Conservation (phyloP, 2,888 invertebrate species). For the Brachylomia viminalis region DNA sequence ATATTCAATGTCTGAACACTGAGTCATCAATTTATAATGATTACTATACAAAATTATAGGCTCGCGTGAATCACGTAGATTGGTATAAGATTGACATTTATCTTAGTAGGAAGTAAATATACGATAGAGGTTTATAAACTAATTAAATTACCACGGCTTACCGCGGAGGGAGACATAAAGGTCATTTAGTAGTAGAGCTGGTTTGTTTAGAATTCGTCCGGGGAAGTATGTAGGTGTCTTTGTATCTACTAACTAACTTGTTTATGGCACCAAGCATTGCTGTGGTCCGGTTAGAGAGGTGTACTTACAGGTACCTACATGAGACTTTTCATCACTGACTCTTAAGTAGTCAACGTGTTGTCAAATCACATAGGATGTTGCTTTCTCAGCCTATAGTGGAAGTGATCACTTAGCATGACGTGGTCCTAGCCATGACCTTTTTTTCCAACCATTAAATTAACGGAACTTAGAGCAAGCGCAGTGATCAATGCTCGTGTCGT, state of each 20-base stretch:
- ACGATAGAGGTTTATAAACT: not conserved
- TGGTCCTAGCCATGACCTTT: too few species aligned
- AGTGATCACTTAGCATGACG: too few species aligned
- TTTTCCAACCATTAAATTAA: too few species aligned
- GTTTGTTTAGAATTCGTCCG: not conserved
- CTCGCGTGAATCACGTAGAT: conserved; percentile 30
- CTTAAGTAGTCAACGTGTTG: too few species aligned
- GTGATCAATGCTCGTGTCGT: too few species aligned
- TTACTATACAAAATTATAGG: conserved; percentile 2
- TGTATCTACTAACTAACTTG: not conserved
- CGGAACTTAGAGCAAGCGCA: too few species aligned
- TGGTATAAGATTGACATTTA: conserved; percentile 15
- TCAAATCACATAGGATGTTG: too few species aligned
- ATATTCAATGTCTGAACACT: not conserved
- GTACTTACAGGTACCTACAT: too few species aligned
- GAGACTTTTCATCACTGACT: too few species aligned
- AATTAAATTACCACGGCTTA: conserved; percentile 3
- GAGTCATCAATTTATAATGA: not conserved
- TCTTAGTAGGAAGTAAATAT: conserved; percentile 27
- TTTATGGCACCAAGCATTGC: too few species aligned
- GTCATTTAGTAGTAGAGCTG: not conserved
- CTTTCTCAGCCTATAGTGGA: too few species aligned
- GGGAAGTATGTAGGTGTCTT: not conserved
- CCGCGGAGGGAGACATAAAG: not conserved
- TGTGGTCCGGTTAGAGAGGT: too few species aligned